Base-by-base conservation (phyloP, 1,140 invertebrate genomes). In the Penaeus vannamei region DNA sequence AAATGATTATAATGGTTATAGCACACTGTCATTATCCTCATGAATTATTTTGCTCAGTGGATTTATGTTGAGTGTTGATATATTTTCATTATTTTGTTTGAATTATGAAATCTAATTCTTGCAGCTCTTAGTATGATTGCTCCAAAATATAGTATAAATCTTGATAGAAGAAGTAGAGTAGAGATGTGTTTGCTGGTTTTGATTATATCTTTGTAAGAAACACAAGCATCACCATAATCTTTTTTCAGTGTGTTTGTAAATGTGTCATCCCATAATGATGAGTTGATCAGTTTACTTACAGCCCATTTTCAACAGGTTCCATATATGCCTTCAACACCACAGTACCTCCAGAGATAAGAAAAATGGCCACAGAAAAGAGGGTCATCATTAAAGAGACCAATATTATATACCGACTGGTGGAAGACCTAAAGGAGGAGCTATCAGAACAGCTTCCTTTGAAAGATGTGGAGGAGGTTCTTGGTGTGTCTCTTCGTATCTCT, bases 331-430 rank as follows among this genome's bases (percentile, higher is more conserved):
- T 99, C 93, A 98, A 98, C 93, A 95, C 97, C n/a, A 29, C 36
- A 12, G 93, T 94, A 82, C 93, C 95, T 0, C 92, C 93, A 5
- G 93, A 93, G 62, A 91, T 95, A 0, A 91, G 93, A 90, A 91
- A 94, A 0, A 85, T 94, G 12, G 95, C 95, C 0, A 93, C 94
- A 86, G 92, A 93, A 14, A 94, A 94, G 29, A 93, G 94, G 22
- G 94, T 98, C 23, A 76, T 92, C 2, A 93, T 99, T 76, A 95
- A 95, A 91, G 91, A 94, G 62, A 86, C 79, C 64, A 98, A 98
- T 93, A 95, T 99, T 19, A 99, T 99, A 91, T 99, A 99, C 93
- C 96, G 96, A 91, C 93, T 99, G 66, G 95, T 99, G 19, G 97
- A 99, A 92, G 96, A 98, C 93, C 92, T 99, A 0, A 97, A 97